These are phyloP conservation scores for Andrena praecox DNA, from an alignment of 2,888 invertebrate genomes.

Conservation along the genomic window DNA sequence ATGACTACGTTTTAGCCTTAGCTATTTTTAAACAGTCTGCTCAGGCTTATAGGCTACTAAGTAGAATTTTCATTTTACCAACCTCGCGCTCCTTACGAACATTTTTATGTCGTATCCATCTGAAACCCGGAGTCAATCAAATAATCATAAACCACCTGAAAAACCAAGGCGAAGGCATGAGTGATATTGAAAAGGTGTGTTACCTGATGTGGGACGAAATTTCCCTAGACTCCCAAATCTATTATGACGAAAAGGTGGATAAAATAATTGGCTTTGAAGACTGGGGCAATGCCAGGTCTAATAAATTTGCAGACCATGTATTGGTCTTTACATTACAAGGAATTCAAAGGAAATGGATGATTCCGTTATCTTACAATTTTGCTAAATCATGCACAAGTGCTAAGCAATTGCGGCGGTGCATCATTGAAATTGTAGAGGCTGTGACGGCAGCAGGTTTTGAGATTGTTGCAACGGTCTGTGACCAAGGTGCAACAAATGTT, in stretches of 20 bases:
- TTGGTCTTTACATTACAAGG: no score
- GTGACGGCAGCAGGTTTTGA: no score
- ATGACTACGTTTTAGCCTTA: constrained; percentile 1
- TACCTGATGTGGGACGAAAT: not conserved
- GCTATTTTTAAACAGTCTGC: constrained; percentile 5
- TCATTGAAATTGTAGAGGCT: no score
- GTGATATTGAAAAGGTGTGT: not conserved
- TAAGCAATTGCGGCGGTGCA: no score
- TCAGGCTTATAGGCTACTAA: not conserved
- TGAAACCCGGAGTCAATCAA: not conserved
- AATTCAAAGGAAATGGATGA: no score
- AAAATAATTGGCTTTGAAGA: not conserved
- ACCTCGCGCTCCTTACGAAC: not conserved
- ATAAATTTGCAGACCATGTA: not conserved
- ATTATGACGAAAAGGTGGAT: not conserved
- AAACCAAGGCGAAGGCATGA: not conserved
- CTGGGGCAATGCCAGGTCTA: not conserved
- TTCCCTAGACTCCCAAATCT: not conserved
- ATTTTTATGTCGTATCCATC: not conserved
- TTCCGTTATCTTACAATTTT: no score
- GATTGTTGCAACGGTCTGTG: no score
- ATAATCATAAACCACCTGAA: not conserved
- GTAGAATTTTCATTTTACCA: constrained; percentile 7
- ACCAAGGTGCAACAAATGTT: no score
- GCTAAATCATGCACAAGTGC: no score